phyloP scores from a whole-genome alignment of 2,888 invertebrate species.

The Cataglyphis albicans region DNA sequence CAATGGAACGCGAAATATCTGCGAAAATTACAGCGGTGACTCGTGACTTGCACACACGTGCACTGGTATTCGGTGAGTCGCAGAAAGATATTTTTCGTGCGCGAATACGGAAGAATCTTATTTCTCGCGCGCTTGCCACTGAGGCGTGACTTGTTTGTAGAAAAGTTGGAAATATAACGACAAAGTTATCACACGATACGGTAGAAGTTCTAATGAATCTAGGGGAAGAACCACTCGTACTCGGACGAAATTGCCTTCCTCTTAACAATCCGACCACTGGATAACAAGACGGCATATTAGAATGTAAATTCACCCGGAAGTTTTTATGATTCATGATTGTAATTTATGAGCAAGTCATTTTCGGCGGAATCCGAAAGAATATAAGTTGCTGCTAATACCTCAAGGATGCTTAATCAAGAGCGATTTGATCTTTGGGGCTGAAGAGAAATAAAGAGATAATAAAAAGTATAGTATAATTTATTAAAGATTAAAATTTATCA shows the following conservation, averaged over 20 bases:
- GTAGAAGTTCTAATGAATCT: conserved; percentile 54
- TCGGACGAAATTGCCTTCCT: conserved; percentile 45
- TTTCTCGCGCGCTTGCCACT: conserved; percentile 42
- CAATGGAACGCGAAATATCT: conserved; percentile 36
- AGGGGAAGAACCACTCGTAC: conserved; percentile 37
- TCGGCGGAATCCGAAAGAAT: conserved; percentile 18
- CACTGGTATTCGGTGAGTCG: conserved; percentile 23
- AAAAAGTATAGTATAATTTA: not conserved
- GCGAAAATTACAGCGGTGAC: conserved; percentile 40
- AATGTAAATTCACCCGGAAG: conserved; percentile 44
- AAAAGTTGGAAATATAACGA: conserved; percentile 55
- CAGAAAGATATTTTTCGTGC: conserved; percentile 42
- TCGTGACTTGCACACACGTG: conserved; percentile 39
- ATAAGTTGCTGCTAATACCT: conserved; percentile 25
- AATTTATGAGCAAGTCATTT: conserved; percentile 46
- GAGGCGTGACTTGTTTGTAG: conserved; percentile 55
- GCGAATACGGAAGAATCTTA: conserved; percentile 37
- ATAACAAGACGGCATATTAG: conserved; percentile 53
- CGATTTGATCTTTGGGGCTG: not conserved
- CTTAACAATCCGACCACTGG: conserved; percentile 34
- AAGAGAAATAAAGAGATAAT: not conserved
- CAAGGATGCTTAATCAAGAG: not conserved
- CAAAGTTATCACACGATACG: conserved; percentile 51
- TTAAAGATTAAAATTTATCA: not conserved
- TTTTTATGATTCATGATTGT: conserved; percentile 23